phyloP scores from a whole-genome alignment of 2,113 vertebrate genomes.

The Pao palembangensis region DNA sequence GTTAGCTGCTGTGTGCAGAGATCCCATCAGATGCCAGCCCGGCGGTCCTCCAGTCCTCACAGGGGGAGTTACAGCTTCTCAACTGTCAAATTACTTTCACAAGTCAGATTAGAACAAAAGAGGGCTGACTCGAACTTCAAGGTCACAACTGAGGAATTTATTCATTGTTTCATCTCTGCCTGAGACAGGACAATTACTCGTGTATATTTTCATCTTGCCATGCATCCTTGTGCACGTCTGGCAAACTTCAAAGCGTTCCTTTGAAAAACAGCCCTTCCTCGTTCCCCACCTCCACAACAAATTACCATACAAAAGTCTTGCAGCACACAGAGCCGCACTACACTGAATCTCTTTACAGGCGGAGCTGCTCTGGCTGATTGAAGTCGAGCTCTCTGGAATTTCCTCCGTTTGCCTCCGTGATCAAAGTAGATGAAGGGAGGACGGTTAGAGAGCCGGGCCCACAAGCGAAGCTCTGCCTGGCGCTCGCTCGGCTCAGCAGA shows the following conservation, averaged over 20 bases:
- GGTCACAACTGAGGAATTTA: conserved; percentile 44
- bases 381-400: conserved; percentile 60
- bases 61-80: conserved; percentile 14
- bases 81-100: conserved; percentile 37
- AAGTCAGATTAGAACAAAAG: conserved; percentile 40
- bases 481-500: conserved; percentile 29
- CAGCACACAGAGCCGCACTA: conserved; percentile 38
- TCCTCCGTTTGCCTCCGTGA: conserved; percentile 48
- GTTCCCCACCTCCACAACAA: conserved; percentile 42
- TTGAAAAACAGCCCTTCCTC: conserved; percentile 34
- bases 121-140: conserved; percentile 46
- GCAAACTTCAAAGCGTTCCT: conserved; percentile 55
- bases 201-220: conserved; percentile 48
- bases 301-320: conserved; percentile 65
- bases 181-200: conserved; percentile 44
- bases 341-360: conserved; percentile 51
- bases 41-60: conserved; percentile 10
- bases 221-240: conserved; percentile 44
- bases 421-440: conserved; percentile 64
- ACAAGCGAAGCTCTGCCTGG: conserved; percentile 48
- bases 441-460: conserved; percentile 46
- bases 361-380: conserved; percentile 47
- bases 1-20: conserved; percentile 15
- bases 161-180: conserved; percentile 48
- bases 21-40: conserved; percentile 18